These are phyloP conservation scores for Lagocephalus sceleratus DNA, from an alignment of 2,797 vertebrate genomes.

Conservation along the genomic window DNA sequence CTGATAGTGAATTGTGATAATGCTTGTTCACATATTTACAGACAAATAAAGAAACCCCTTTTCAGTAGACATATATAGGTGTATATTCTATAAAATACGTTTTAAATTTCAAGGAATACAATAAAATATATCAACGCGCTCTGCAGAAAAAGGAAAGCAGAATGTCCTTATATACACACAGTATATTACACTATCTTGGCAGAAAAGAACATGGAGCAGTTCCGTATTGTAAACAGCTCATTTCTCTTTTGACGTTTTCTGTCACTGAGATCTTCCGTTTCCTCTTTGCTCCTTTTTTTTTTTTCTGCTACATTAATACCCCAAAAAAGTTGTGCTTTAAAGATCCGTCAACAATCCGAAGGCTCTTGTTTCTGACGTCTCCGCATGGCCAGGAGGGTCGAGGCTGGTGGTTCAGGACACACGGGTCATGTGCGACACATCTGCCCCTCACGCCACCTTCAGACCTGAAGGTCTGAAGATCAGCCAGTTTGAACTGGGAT, in stretches of 20 bases:
- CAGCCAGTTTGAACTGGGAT: too few relatives aligned
- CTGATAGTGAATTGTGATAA: conserved; percentile 11
- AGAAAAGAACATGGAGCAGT: conserved; percentile 66
- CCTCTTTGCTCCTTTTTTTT: conserved; percentile 3
- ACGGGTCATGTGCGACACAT: too few relatives aligned
- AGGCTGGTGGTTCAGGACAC: too few relatives aligned
- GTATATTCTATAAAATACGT: conserved; percentile 78
- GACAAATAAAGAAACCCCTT: conserved; percentile 54
- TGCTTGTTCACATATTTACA: conserved; percentile 30
- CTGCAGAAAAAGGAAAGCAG: conserved; percentile 69
- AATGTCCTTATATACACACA: conserved; percentile 69
- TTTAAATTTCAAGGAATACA: conserved; percentile 71
- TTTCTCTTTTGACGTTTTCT: conserved; percentile 25
- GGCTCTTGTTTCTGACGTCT: conserved; percentile 2
- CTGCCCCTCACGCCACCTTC: too few relatives aligned
- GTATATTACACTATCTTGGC: conserved; percentile 70
- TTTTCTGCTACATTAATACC: conserved; percentile 81
- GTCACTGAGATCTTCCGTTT: conserved; percentile 4
- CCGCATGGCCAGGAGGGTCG: too few relatives aligned
- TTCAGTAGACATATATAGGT: conserved; percentile 4
- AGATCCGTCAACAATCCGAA: conserved; percentile 51
- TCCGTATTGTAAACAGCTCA: conserved; percentile 75
- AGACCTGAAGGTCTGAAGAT: too few relatives aligned
- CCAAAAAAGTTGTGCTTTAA: conserved; percentile 89
- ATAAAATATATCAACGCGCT: conserved; percentile 72